Evolutionary conservation across 1,140 invertebrate species (phyloP).

Genomic region (Andrena cerasifolii): DNA sequence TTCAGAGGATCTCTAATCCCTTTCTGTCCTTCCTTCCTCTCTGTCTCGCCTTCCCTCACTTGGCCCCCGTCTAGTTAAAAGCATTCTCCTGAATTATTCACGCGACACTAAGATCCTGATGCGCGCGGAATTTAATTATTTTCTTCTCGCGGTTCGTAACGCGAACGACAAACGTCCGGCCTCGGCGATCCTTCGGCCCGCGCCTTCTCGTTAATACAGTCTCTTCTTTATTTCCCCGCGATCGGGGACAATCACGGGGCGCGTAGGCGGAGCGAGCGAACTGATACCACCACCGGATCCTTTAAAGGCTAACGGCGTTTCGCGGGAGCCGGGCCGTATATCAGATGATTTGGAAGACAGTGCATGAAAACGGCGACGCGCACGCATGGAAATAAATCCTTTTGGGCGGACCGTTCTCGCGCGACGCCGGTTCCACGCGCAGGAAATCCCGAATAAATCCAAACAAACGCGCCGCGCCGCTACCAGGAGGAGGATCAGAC

Average conservation of each 20-base stretch:
- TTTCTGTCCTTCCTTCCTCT: constrained; percentile 14
- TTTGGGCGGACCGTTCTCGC: constrained; percentile 40
- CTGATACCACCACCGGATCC: no score
- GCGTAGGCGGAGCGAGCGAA: not conserved
- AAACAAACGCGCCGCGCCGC: constrained; percentile 59
- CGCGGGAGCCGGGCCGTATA: not conserved
- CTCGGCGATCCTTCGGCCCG: not conserved
- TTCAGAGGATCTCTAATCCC: constrained; percentile 32
- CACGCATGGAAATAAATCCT: constrained; percentile 62
- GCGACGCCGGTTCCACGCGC: constrained; percentile 54
- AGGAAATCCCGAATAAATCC: constrained; percentile 69
- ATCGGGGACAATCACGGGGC: not conserved
- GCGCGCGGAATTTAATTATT: constrained; percentile 52
- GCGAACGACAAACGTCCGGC: not conserved
- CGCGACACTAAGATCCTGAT: constrained; percentile 46
- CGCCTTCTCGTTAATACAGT: constrained; percentile 3
- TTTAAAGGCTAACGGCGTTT: no score
- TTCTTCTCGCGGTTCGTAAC: constrained; percentile 35
- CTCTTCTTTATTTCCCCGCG: constrained; percentile 10
- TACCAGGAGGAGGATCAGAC: constrained; percentile 55
- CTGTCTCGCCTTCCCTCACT: not conserved
- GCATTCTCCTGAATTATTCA: constrained; percentile 66
- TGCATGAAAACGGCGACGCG: constrained; percentile 15
- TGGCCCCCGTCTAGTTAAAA: constrained; percentile 55
- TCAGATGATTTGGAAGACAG: constrained; percentile 10